Percentiles rank a stretch among this genome's conserved stretches.
Evolutionary conservation across 2,113 vertebrate species (phyloP).

Genomic region (Megalops atlanticus): DNA sequence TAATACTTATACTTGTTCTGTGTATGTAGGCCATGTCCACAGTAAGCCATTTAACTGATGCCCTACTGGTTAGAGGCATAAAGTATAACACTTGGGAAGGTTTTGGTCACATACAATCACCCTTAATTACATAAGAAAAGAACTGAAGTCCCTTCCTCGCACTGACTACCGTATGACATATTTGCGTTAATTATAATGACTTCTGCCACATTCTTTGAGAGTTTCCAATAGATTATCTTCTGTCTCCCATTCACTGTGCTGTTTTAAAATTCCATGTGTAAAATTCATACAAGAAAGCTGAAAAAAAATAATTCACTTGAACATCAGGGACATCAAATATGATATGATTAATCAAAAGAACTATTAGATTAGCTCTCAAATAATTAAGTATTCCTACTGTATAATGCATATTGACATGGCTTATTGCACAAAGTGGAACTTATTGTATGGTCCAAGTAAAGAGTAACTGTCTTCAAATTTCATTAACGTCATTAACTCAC

Average conservation of each 20-base stretch:
- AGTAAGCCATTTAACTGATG: background rate
- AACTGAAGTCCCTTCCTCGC: background rate
- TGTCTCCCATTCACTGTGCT: too few species aligned
- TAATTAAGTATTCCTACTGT: background rate
- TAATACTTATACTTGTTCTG: background rate
- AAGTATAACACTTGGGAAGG: background rate
- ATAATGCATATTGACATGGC: background rate
- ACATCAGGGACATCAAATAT: background rate
- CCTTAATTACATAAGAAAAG: background rate
- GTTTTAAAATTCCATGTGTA: background rate
- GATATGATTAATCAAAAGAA: background rate
- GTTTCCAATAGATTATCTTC: too few species aligned
- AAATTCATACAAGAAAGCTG: background rate
- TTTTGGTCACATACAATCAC: background rate
- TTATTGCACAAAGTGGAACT: background rate
- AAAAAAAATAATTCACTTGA: background rate
- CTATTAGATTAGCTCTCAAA: background rate
- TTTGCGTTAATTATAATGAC: background rate
- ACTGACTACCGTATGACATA: background rate
- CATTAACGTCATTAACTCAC: background rate
- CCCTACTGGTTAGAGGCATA: constrained; percentile 29
- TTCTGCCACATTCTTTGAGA: background rate
- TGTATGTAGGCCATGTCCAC: background rate
- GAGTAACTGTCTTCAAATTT: background rate
- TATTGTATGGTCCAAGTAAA: background rate